A percentile compares a stretch with the other conserved stretches of the same genome.
Evolutionary conservation across 2,797 vertebrate species (phyloP).

Genomic region (Petrocephalus sullivani): DNA sequence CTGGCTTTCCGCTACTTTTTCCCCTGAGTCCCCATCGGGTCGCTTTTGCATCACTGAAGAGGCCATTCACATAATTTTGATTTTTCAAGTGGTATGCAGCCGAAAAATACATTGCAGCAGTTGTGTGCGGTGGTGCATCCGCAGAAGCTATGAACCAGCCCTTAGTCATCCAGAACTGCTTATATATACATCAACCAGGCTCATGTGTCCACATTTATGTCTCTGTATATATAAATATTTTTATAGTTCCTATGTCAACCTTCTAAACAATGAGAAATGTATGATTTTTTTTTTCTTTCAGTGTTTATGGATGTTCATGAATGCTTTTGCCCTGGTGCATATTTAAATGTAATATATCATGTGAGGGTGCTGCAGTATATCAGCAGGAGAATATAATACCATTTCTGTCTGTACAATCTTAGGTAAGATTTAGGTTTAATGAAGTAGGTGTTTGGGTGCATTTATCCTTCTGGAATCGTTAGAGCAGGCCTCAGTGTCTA

Average conservation of each 20-base stretch:
- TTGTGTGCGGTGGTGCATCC: too few species aligned
- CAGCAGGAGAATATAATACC: background rate
- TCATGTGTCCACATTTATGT: background rate
- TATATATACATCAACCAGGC: background rate
- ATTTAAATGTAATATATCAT: background rate
- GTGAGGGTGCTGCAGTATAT: background rate
- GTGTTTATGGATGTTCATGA: background rate
- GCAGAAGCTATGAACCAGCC: too few species aligned
- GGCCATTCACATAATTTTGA: too few species aligned
- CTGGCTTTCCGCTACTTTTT: background rate
- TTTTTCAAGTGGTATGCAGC: too few species aligned
- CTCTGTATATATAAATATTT: background rate
- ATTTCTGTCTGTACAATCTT: background rate
- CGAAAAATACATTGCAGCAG: too few species aligned
- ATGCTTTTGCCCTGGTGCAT: background rate
- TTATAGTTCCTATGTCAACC: background rate
- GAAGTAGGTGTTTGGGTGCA: background rate
- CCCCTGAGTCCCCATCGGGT: too few species aligned
- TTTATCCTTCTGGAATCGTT: background rate
- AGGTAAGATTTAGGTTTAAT: background rate
- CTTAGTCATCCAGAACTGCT: background rate
- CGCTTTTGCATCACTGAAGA: background rate
- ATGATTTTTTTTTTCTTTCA: background rate
- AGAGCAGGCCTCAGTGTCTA: background rate
- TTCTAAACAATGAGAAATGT: background rate